Evolutionary conservation across 1,140 invertebrate species (phyloP), one percentile per base, ranked within the genome.

Genomic region (Liolophura sinensis): DNA sequence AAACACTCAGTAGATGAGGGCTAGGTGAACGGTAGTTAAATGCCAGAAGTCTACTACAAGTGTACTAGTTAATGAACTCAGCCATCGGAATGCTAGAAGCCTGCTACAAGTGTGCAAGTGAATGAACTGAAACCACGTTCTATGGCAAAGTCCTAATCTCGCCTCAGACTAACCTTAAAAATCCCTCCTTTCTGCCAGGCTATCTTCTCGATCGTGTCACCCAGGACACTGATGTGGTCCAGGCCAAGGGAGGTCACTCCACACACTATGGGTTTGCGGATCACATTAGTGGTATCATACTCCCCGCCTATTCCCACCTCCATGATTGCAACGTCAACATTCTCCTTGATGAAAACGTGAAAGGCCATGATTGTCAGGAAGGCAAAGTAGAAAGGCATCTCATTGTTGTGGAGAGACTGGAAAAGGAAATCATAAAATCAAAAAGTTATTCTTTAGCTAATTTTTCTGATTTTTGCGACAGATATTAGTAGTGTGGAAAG

Each of bases 231-330:
- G 9, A 74, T 79, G 80, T 99, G 97, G 82, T 99, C 97, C n/a
- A 96, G 75, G 0, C 93, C 95, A 52, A 99, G 83, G 9, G 93
- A 93, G 0, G 94, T 93, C 40, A 99, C 92, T 63, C 95, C 97
- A 73, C 93, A 92, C 11, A 94, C 93, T 47, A 90, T 85, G 1
- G 79, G 77, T 15, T 86, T 92, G 91, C 88, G 88, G 47, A 99
- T 79, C 11, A 98, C 86, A 87, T 99, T 99, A 1, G 98, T 99
- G 72, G 90, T 92, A 82, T 99, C 98, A 73, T 91, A 91, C 80
- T 93, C 89, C 0, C 98, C 98, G 0, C 98, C 98, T 71, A 99
- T 97, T 15, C 98, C 98, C 55, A 98, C 97, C 87, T 99, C 98
- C 11, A 99, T 80, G 50, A 99, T 90, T 1, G 92, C 93, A 11